Evolutionary conservation across 2,113 vertebrate species (phyloP).

Genomic region (Callipepla squamata): DNA sequence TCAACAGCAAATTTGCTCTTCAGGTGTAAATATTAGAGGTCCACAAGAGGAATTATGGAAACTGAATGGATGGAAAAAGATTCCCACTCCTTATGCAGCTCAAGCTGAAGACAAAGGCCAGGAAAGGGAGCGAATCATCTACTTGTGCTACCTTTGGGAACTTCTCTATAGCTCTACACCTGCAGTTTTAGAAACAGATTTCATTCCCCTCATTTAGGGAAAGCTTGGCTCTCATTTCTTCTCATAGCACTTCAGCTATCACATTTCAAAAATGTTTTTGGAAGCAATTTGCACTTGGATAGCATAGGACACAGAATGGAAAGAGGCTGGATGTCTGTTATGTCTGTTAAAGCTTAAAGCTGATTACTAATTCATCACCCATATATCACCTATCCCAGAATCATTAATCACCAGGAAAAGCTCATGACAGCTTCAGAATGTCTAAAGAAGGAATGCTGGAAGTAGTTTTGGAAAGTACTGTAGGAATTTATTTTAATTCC

Average conservation of each 20-base stretch:
- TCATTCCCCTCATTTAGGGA: background rate
- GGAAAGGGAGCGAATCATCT: background rate
- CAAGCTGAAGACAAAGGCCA: background rate
- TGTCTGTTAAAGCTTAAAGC: slow-evolving; percentile 31
- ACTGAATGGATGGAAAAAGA: background rate
- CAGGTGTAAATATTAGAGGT: background rate
- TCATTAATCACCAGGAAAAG: slow-evolving; percentile 45
- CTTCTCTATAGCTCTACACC: background rate
- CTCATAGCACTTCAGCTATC: background rate
- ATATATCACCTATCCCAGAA: slow-evolving; percentile 25
- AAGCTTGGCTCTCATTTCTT: background rate
- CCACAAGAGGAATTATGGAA: background rate
- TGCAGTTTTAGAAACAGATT: background rate
- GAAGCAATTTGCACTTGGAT: background rate
- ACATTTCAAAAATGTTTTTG: background rate
- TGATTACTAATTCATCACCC: slow-evolving; percentile 44
- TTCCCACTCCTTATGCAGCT: background rate
- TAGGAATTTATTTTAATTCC: slow-evolving; percentile 50
- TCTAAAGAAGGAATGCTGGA: slow-evolving; percentile 40
- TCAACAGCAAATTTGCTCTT: background rate
- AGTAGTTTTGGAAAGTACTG: slow-evolving; percentile 34
- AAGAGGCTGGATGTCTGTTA: slow-evolving; percentile 24
- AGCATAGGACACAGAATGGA: background rate
- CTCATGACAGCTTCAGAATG: slow-evolving; percentile 48
- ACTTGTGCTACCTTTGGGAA: background rate